These are phyloP conservation scores for Tamandua tetradactyla DNA, from an alignment of 2,797 vertebrate genomes.

Conservation along the genomic window DNA sequence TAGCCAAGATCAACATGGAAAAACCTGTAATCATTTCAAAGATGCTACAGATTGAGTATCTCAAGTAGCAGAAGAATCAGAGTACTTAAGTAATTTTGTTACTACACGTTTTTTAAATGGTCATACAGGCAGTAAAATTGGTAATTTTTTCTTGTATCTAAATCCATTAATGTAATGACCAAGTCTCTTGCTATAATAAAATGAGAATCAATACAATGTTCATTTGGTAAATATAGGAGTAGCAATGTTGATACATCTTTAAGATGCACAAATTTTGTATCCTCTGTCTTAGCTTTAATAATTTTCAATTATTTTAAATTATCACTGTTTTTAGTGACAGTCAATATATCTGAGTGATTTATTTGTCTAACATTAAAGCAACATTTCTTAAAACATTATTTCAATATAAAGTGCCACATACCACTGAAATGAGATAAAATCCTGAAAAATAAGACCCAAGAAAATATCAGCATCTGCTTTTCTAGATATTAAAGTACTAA, in stretches of 20 bases:
- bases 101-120: neutral
- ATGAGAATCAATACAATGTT: neutral
- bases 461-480: slow-evolving; percentile 35
- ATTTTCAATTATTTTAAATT: no score
- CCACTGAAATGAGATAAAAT: slow-evolving; percentile 2
- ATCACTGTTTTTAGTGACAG: neutral
- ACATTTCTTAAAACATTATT: slow-evolving; percentile 20
- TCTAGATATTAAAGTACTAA: slow-evolving; percentile 4
- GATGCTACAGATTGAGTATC: neutral
- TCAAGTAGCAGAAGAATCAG: neutral
- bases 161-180: neutral
- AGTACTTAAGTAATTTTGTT: neutral
- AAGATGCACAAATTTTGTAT: neutral
- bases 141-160: neutral
- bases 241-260: neutral
- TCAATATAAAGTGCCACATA: neutral
- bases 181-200: neutral
- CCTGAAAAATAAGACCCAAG: neutral
- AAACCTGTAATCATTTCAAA: slow-evolving; percentile 10
- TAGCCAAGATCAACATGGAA: neutral
- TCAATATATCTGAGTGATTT: neutral
- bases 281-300: neutral
- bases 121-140: neutral
- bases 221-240: neutral
- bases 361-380: neutral